phyloP scores from a whole-genome alignment of 2,888 invertebrate genomes.

The Tenthredo mesomela region DNA sequence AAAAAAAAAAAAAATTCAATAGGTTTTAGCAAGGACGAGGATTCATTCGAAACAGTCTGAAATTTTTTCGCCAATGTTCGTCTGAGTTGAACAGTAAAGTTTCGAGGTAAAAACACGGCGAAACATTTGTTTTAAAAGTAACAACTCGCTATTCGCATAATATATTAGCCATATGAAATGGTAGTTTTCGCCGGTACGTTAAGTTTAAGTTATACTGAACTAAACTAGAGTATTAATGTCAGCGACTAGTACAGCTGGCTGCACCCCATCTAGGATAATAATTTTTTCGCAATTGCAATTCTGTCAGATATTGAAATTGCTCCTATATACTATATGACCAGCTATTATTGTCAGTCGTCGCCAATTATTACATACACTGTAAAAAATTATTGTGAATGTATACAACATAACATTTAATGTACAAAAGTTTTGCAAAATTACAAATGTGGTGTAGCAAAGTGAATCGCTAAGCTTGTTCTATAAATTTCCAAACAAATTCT shows the following conservation, averaged over 20 bases:
- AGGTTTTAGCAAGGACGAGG: neutral
- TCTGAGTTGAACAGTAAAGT: neutral
- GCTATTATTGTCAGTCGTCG: neutral
- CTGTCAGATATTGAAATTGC: neutral
- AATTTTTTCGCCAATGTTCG: neutral
- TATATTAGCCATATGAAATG: neutral
- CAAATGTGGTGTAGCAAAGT: no score
- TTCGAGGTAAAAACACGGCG: neutral
- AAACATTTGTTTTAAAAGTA: slow-evolving; percentile 16
- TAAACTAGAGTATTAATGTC: neutral
- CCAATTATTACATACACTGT: neutral
- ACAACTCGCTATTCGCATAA: neutral
- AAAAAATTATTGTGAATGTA: no score
- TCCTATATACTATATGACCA: neutral
- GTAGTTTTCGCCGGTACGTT: neutral
- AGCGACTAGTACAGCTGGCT: neutral
- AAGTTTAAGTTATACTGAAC: neutral
- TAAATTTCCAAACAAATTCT: no score
- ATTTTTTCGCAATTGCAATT: neutral
- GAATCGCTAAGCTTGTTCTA: no score
- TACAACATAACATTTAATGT: no score
- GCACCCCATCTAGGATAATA: neutral
- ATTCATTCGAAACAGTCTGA: neutral
- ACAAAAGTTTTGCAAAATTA: no score
- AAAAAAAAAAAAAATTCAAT: neutral